These are phyloP conservation scores for Calephelis virginiensis DNA, from an alignment of 1,140 invertebrate genomes.

Conservation along the genomic window DNA sequence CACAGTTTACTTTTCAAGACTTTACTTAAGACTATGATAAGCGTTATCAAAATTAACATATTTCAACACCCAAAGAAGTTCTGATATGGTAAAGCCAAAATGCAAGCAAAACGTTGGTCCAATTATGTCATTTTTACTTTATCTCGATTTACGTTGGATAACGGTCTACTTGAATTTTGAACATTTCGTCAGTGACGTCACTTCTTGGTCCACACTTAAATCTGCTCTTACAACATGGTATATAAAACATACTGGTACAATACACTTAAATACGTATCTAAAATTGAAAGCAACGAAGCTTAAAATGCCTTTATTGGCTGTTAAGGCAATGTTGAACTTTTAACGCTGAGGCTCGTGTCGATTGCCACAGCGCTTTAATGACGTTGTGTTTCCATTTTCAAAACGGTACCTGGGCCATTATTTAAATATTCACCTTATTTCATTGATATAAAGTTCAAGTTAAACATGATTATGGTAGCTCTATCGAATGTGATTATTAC, in stretches of 20 bases:
- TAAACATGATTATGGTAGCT: constrained; percentile 19
- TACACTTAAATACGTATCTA: constrained; percentile 1
- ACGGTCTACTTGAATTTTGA: constrained; percentile 26
- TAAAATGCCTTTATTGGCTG: constrained; percentile 32
- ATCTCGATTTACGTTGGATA: constrained; percentile 33
- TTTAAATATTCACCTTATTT: constrained; percentile 27
- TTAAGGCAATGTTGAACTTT: constrained; percentile 32
- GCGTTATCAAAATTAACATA: background rate
- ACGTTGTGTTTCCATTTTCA: constrained; percentile 47
- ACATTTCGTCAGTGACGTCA: constrained; percentile 46
- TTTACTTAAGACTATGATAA: background rate
- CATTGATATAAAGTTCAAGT: constrained; percentile 32
- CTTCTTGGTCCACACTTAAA: background rate
- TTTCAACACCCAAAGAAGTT: background rate
- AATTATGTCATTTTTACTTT: constrained; percentile 38
- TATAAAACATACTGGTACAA: background rate
- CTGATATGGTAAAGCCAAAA: constrained; percentile 20
- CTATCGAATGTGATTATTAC: constrained; percentile 8
- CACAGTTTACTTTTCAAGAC: too few species aligned
- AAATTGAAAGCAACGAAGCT: constrained; percentile 32
- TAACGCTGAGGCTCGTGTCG: constrained; percentile 55
- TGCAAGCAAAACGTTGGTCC: constrained; percentile 22
- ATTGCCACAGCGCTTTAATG: constrained; percentile 54
- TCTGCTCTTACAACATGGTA: background rate
- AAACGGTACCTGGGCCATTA: constrained; percentile 40